Conservation (phyloP, 2,888 invertebrate genomes). For the Ischnus inquisitorius region DNA sequence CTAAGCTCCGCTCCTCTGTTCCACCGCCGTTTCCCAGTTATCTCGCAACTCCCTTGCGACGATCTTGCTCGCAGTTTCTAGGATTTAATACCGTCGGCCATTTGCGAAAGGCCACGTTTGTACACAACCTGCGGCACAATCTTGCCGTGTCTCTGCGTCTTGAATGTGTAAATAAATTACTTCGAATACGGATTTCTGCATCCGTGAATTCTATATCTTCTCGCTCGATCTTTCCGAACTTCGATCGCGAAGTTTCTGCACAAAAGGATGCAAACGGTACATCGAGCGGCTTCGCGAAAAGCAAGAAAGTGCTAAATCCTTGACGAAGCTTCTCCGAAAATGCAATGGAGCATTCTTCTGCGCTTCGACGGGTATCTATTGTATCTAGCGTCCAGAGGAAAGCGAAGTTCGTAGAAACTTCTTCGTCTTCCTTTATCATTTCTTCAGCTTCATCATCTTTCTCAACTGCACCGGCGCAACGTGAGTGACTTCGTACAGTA, state of each 20-base stretch:
- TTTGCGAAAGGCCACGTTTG: conserved; percentile 17
- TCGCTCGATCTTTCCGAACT: conserved; percentile 13
- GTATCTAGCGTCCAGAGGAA: conserved; percentile 37
- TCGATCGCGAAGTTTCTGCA: background rate
- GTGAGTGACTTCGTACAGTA: conserved; percentile 57
- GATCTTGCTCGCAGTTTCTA: conserved; percentile 47
- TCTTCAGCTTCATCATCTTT: conserved; percentile 6
- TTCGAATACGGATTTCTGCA: conserved; percentile 22
- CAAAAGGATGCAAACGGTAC: background rate
- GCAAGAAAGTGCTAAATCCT: background rate
- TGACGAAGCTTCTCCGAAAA: conserved; percentile 21
- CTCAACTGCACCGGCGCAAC: conserved; percentile 9
- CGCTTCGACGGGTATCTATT: conserved; percentile 43
- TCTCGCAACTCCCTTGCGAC: conserved; percentile 40
- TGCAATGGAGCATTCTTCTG: conserved; percentile 38
- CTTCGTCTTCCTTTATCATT: conserved; percentile 14
- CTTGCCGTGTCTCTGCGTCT: background rate
- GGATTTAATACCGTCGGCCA: conserved; percentile 53
- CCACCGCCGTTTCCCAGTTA: conserved; percentile 45
- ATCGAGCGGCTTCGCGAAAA: background rate
- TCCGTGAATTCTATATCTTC: background rate
- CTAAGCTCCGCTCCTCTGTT: background rate
- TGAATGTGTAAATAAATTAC: conserved; percentile 35
- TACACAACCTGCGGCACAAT: background rate
- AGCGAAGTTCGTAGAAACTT: conserved; percentile 12